Evolutionary conservation across 2,888 invertebrate genomes (phyloP), one percentile per base, ranked within the genome.

Genomic region (Carcina quercana): DNA sequence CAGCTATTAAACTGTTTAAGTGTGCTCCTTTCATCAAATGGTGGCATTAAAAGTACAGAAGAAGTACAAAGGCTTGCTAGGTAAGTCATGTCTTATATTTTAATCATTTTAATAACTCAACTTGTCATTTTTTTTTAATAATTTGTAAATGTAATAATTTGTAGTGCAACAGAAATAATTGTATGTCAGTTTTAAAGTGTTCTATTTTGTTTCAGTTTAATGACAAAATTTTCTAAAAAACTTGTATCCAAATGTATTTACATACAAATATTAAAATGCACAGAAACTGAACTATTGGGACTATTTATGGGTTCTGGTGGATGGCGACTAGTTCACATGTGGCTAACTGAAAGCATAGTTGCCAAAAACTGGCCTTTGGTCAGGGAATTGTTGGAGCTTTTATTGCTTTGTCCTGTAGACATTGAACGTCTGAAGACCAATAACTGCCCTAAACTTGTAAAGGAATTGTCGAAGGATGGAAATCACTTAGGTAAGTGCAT

Each of bases 211-310:
- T 89, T 51, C 86, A 96, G 96, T 68, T 88, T 97, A 62, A 97
- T 97, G 97, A 93, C 92, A 27, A 96, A 96, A 72, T 96, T 94
- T 85, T 96, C 96, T 1, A 95, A 94, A 70, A 97, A 97, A 74
- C 86, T 97, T 47, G 97, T 97, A 32, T 96, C 95, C 51, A 96
- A 96, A 85, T 97, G 97, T 82, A 93, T 97, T 57, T 97, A 97
- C 63, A 91, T 96, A 53, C 93, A 96, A 69, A 96, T 97, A 57
- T 80, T 97, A 37, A 94, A 94, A 72, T 91, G 91, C 41, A 96
- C 97, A 7, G 90, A 92, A 61, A 89, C 91, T 4, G 91, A 93
- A 42, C 85, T 96, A 39, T 84, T 97, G 32, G 92, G 92, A 39
- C 89, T 92, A 87, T 96, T 97, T 68, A 93, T 97, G 91, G 89